Evolutionary conservation across 2,113 vertebrate species (phyloP).

Genomic region (Micromys minutus): DNA sequence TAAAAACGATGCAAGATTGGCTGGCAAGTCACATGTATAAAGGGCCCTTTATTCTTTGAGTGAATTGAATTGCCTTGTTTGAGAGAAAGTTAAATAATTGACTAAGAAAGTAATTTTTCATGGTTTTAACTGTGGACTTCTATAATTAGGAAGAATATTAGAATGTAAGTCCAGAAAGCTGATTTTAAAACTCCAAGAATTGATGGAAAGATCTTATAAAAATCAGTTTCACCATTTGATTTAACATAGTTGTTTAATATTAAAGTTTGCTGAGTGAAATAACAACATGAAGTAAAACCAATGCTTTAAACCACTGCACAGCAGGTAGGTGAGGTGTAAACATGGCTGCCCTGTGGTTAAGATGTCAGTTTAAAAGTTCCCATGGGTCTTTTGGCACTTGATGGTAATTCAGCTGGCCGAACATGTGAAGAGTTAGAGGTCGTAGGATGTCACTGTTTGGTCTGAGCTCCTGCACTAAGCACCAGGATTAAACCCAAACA

Average conservation of each 20-base stretch:
- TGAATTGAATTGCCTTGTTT: not conserved
- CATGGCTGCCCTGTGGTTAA: not conserved
- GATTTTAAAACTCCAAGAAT: not conserved
- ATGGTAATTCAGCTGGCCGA: not conserved
- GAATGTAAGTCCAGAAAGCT: not conserved
- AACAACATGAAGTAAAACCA: not conserved
- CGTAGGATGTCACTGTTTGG: not conserved
- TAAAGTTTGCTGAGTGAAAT: not conserved
- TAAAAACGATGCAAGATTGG: slow-evolving; percentile 24
- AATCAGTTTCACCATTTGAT: not conserved
- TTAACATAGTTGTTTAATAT: not conserved
- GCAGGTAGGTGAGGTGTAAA: not conserved
- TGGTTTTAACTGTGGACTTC: slow-evolving; percentile 36
- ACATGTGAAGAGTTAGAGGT: not conserved
- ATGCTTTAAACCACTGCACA: not conserved
- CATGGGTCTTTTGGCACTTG: not conserved
- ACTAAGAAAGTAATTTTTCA: slow-evolving; percentile 38
- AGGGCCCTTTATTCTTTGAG: slow-evolving; percentile 10
- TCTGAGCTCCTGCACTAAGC: not conserved
- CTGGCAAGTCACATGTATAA: not conserved
- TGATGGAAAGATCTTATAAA: not conserved
- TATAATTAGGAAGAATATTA: not conserved
- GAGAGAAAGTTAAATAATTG: slow-evolving; percentile 13
- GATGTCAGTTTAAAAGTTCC: not conserved
- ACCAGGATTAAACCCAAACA: not conserved